Evolutionary conservation across 2,888 invertebrate species (phyloP), one percentile per base, ranked within the genome.

Genomic region (Reticulitermes lucifugus): DNA sequence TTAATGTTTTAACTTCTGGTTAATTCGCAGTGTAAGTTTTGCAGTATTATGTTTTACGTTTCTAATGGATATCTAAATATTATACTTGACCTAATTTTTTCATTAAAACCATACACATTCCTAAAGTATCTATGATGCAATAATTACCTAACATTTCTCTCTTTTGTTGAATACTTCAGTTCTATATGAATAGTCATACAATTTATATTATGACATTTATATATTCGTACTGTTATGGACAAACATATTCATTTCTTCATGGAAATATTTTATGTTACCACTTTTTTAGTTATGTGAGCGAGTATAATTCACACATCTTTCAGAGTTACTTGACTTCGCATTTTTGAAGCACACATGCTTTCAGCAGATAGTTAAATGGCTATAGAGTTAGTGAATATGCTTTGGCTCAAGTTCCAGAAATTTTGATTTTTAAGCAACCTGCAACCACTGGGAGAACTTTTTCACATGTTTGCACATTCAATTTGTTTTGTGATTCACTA

Each of bases 391-490:
- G 25, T 25, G n/a, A 29, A 70, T 51, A 41, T 84, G 86, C 86
- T 86, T 86, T 84, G 65, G 73, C 82, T 65, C 22, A 43, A 80
- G 84, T 79, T 86, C 85, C 87, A 87, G 87, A 87, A 87, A 87
- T 87, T 85, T 87, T 87, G 86, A 86, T 83, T 59, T 85, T 83
- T 43, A 77, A 35, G 46, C n/a, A 65, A 70, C 70, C 55, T 65
- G 25, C 41, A 70, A 70, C 70, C 81, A 81, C 29, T 81, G 46
- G 43, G 22, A 77, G 41, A 73, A 73, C 73, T 41, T 73, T 73
- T 41, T 73, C 73, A 41, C 21, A 1, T 21, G 7, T 73, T 73
- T 41, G 65, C 65, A 65, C 65, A 65, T n/a, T 65, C 6, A 65
- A 0, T 73, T 73, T 73, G 73, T 41, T 73, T 1, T 73, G n/a